Base-by-base conservation (phyloP, 2,113 vertebrate genomes). In the Ceyx cyanopectus region DNA sequence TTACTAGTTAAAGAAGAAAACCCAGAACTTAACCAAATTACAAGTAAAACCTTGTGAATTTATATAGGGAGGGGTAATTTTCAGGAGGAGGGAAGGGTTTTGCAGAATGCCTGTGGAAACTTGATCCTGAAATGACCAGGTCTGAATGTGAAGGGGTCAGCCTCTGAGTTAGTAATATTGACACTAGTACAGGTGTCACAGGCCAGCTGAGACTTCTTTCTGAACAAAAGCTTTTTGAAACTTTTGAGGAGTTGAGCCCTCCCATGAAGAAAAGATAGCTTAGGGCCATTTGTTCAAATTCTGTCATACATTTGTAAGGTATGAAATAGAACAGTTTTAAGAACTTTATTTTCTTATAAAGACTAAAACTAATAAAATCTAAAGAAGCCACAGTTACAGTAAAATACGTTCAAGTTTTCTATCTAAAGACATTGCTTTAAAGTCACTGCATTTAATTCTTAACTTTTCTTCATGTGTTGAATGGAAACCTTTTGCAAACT, bases 181-280 rank as follows among this genome's bases (percentile, higher is more conserved):
- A 91, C 95, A 93, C 87, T 89, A 85, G 77, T 77, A 76, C 92
- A 93, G 95, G 74, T 94, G 94, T 94, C 8, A 0, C 30, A 66
- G 82, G 73, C 82, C 70, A 85, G 91, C 94, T 76, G 82, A 75
- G 85, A 72, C 92, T 97, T 80, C 45, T 3, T 95, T 89, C 87
- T 96, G 37, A 77, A 77, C 94, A 87, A 94, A 80, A 91, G 90
- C 24, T 76, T 54, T 82, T 79, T 58, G 88, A 95, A 90, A 70
- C 74, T 51, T 67, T n/a, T 58, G 9, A 53, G 68, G 65, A 89
- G 66, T 85, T 85, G 78, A 96, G 91, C 89, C 96, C 92, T 97
- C 94, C 91, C 93, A 83, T 95, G 97, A 95, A 97, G 97, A 97
- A 93, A 83, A 91, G 96, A 86, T 82, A 91, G 94, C 95, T 93